Conservation (phyloP, 1,140 invertebrate genomes). For the Monomorium pharaonis region DNA sequence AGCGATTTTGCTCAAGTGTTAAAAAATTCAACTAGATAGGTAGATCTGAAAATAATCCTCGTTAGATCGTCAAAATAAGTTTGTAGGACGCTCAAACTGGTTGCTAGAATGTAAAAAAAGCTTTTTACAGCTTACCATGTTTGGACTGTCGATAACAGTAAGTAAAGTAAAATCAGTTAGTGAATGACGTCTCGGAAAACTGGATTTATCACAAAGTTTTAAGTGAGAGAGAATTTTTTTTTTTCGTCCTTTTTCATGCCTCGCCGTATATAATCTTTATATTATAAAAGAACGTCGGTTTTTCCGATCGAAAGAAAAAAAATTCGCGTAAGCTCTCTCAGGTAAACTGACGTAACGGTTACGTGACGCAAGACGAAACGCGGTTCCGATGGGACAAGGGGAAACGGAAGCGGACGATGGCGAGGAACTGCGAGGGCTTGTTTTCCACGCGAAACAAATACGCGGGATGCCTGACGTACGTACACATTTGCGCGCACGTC, state of each 20-base stretch:
- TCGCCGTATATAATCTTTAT: not conserved
- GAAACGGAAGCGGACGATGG: not conserved
- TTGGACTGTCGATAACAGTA: no score
- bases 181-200: no score
- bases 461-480: constrained; percentile 29
- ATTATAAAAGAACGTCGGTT: no score
- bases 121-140: no score
- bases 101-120: no score
- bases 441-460: constrained; percentile 58
- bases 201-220: not conserved
- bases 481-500: constrained; percentile 43
- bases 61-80: no score
- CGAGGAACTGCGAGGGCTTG: not conserved
- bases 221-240: not conserved
- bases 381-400: not conserved
- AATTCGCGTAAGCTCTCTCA: not conserved
- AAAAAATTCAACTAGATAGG: no score
- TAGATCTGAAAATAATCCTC: no score
- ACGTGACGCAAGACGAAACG: not conserved
- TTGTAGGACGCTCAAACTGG: no score
- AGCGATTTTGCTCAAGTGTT: not conserved
- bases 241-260: fast-evolving
- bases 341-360: constrained; percentile 16
- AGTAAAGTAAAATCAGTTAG: no score
- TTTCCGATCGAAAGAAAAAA: not conserved